Base-by-base conservation (phyloP, 2,113 vertebrate species). In the Calypte anna region DNA sequence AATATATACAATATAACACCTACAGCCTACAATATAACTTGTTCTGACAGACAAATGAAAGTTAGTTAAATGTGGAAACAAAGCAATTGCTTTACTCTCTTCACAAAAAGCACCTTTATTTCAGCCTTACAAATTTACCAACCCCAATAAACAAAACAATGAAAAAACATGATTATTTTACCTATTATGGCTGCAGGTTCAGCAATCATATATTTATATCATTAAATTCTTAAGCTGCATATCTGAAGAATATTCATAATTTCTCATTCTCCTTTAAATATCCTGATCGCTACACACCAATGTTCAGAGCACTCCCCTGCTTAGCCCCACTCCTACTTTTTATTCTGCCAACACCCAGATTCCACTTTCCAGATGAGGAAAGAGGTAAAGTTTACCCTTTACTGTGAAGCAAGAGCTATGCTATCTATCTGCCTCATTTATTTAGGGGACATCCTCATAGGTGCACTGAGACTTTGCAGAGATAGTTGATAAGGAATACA, bases 31-130 rank as follows among this genome's bases (percentile, higher is more conserved):
- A 84, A 24, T 82, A 66, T 30, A 62, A 77, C 24, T 19, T 12
- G 54, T 68, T 70, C 28, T 92, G 46, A 36, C 36, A 68, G 12
- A 63, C 10, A 77, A 78, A 70, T 40, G 6, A 78, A 82, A 70
- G n/a, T 15, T 12, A 70, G 50, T 50, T 78, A 10, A 91, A 86
- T 50, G 62, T 63, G n/a, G 20, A 87, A 86, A 84, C 36, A 89
- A 69, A 93, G 11, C 5, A 69, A 57, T 40, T 64, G 51, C 18
- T 83, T 86, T 62, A 58, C 48, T 67, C 22, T 55, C 20, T 70
- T 89, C 53, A 80, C 8, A 93, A 59, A 19, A 53, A 61, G 4
- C 33, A 86, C 20, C 10, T 84, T 76, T 62, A 82, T 64, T 68
- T 78, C 53, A 62, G 69, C 20, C 61, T 70, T 67, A 57, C 16